Evolutionary conservation across 2,113 vertebrate genomes (phyloP), one percentile per base, ranked within the genome.

Genomic region (Xiphophorus couchianus): DNA sequence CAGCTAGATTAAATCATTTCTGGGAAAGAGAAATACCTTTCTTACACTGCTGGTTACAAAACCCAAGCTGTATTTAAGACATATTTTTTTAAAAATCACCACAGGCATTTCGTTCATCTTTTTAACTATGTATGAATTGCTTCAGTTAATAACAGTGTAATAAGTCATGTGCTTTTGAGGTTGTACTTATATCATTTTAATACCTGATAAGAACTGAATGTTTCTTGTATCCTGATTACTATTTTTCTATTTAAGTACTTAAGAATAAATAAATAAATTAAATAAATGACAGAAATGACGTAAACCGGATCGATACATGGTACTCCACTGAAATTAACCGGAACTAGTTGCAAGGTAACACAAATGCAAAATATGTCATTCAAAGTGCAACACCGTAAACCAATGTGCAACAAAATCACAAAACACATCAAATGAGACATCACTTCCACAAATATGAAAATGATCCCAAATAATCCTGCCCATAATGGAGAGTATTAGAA

Each of bases 301-400:
- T 58, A n/a, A 25, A 33, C 8, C 5, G 17, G 29, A 5, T 28
- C n/a, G 12, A 29, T 28, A 62, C n/a, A 62, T 25, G 1, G 29
- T 13, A 60, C 30, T 35, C 6, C 13, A 22, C 39, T 29, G 51
- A 19, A 63, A 12, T 25, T 1, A 27, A 22, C 62, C 5, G 0
- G 15, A 25, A 29, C 28, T n/a, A 66, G 39, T n/a, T 63, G 35
- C 61, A 70, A 28, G 63, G 22, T 22, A 48, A 62, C 27, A 68
- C 31, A 69, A 39, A 69, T 10, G 31, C 28, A 77, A 44, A 76
- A 22, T 30, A 17, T 30, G 30, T 74, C 74, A 73, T 58, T 69
- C 54, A 76, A 66, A 71, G 70, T 85, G 69, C 77, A 78, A 82
- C 66, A 69, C 22, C 51, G 6, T n/a, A 73, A 84, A 74, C 60